Percentiles rank a stretch among this genome's conserved stretches.
phyloP scores from a whole-genome alignment of 1,140 invertebrate genomes.

The Brachionus calyciflorus region DNA sequence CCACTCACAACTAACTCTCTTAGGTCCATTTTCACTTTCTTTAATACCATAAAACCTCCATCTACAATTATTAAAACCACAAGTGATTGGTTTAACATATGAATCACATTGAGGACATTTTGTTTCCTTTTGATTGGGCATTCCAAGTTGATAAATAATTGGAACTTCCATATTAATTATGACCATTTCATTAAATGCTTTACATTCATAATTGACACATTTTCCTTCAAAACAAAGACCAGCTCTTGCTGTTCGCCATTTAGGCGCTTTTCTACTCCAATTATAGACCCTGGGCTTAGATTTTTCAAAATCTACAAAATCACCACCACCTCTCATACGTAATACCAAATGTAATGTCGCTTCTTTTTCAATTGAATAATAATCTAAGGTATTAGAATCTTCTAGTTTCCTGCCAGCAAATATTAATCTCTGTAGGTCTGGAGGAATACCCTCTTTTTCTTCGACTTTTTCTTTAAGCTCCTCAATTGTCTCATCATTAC shows the following conservation, averaged over 20 bases:
- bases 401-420: background rate
- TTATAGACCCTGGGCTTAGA: background rate
- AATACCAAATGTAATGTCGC: background rate
- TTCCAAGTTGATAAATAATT: background rate
- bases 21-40: background rate
- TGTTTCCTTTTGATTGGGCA: background rate
- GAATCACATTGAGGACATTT: background rate
- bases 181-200: background rate
- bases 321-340: background rate
- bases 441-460: background rate
- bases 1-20: background rate
- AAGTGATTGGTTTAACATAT: background rate
- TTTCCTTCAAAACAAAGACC: background rate
- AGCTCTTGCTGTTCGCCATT: background rate
- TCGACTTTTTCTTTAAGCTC: background rate
- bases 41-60: background rate
- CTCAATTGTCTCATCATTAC: background rate
- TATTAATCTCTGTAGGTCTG: background rate
- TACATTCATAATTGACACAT: background rate
- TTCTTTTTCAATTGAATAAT: background rate
- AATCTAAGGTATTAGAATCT: background rate
- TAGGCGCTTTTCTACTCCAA: background rate
- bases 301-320: background rate
- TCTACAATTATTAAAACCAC: background rate
- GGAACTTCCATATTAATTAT: background rate